Evolutionary conservation across 92 coral and sea anemone genomes (phyloP), one percentile per base, ranked within the genome.

Genomic region (Blastomussa wellsi): DNA sequence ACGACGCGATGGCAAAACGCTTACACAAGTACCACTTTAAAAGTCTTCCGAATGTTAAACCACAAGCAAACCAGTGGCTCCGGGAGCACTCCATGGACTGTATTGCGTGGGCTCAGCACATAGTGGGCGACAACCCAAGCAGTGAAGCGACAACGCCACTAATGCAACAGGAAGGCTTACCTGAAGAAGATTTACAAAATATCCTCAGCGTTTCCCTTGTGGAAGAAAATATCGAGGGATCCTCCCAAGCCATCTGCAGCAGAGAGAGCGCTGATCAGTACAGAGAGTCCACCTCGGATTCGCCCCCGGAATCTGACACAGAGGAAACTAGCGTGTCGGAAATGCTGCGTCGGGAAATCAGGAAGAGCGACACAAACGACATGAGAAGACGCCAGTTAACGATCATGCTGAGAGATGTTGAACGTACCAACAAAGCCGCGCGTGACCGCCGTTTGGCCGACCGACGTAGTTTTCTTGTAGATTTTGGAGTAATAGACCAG

Each of bases 1-100:
- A 83, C 42, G 88, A 74, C 22, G 91, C 93, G 4, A 90, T 87
- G 93, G 80, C 78, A 26, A 74, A 76, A 59, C 70, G 91, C 31
- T 57, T 80, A 7, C 55, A 76, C 84, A 87, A 86, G 57, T 86
- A 80, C 57, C 51, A 0, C 80, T 89, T 89, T n/a, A 32, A 64
- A 38, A 66, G 83, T 37, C 80, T 89, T 19, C 87, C 87, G 6
- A 69, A 20, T 14, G 84, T 84, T 7, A 36, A 53, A 15, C 88
- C 70, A 16, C 81, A 68, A 39, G 93, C 93, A 35, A 68, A 81
- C 81, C 36, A 87, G 88, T 90, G 90, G 91, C 69, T 90, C 16
- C 24, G 70, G 19, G 76, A 86, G 29, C 66, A 90, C 67, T 86
- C 92, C 33, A 80, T 90, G 84, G 88, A 87, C 13, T 77, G 80